Base-by-base conservation (phyloP, 1,140 invertebrate genomes). In the Drosophila pseudoobscura region DNA sequence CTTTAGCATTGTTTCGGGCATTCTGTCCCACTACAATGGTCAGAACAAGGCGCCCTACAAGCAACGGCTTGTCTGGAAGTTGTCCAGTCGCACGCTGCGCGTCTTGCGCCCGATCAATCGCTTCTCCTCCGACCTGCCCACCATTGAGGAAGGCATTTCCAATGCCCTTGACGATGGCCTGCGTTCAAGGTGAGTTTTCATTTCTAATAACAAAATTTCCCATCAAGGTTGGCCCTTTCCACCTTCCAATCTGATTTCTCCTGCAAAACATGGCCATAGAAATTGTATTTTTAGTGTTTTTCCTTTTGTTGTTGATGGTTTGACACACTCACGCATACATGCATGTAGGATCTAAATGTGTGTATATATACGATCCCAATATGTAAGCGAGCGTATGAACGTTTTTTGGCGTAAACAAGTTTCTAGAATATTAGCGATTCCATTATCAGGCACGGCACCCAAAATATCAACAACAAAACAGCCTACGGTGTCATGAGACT, bases 21-120 rank as follows among this genome's bases (percentile, higher is more conserved):
- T 95, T 85, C 90, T 95, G 62, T 93, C 93, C 46, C 94, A 94
- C 49, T 96, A 96, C 90, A 95, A 96, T 87, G 94, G 94, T 39
- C 94, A 95, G 85, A 93, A 93, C 45, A 94, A 95, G 82, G 94
- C 93, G 68, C 94, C 95, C 15, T 94, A 95, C 75, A 93, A 94
- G 24, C 95, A 96, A 91, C 94, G 95, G 46, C 93, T 96, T 50
- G 94, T 96, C 58, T 96, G 96, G 95, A 92, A 93, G 80, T 91
- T 95, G 35, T 94, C 94, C 57, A 94, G 94, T 56, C 91, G 94
- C 58, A 95, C 94, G 49, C 93, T 94, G 52, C 92, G 95, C 78
- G 93, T 95, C 68, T 92, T 96, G 64, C 93, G 95, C 55, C 95
- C 95, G 2, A 96, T 95, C 54, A 95, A 96, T 87, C 95, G 94